A percentile compares a stretch with the other conserved stretches of the same genome.
phyloP scores from a whole-genome alignment of 2,888 invertebrate genomes.

The Strigamia transsilvanica region DNA sequence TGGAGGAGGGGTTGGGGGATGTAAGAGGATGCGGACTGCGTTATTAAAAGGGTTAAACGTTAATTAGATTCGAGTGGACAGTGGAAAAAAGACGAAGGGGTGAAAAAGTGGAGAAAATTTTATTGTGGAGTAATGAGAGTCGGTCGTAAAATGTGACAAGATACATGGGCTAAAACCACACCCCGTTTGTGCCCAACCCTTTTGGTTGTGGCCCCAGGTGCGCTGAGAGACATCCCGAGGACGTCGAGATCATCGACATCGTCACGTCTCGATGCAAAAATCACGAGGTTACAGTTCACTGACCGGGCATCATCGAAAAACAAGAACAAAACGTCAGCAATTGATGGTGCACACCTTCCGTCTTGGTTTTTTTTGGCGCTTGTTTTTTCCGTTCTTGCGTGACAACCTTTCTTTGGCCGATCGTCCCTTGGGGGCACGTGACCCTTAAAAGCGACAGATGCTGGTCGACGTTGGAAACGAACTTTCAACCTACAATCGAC shows the following conservation, averaged over 20 bases:
- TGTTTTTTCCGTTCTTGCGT: neutral
- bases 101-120: neutral
- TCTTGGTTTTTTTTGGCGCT: neutral
- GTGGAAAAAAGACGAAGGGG: neutral
- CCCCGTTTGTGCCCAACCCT: slow-evolving; percentile 19
- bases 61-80: slow-evolving; percentile 23
- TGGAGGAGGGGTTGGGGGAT: neutral
- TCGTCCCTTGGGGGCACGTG: neutral
- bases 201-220: slow-evolving; percentile 9
- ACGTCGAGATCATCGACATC: slow-evolving; percentile 22
- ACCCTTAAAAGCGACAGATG: slow-evolving; percentile 22
- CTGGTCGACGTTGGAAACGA: slow-evolving; percentile 6
- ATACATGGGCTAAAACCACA: slow-evolving; percentile 5
- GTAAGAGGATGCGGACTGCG: neutral
- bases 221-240: slow-evolving; percentile 23
- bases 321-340: neutral
- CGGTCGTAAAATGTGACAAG: slow-evolving; percentile 33
- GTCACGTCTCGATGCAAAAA: neutral
- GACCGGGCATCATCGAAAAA: slow-evolving; percentile 10
- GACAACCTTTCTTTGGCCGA: neutral
- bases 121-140: slow-evolving; percentile 16
- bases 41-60: slow-evolving; percentile 10
- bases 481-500: slow-evolving; percentile 36
- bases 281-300: slow-evolving; percentile 17
- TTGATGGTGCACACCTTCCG: neutral